Percentiles rank a stretch among this genome's conserved stretches.
phyloP scores from a whole-genome alignment of 2,888 invertebrate genomes.

The Bursaphelenchus okinawaensis region DNA sequence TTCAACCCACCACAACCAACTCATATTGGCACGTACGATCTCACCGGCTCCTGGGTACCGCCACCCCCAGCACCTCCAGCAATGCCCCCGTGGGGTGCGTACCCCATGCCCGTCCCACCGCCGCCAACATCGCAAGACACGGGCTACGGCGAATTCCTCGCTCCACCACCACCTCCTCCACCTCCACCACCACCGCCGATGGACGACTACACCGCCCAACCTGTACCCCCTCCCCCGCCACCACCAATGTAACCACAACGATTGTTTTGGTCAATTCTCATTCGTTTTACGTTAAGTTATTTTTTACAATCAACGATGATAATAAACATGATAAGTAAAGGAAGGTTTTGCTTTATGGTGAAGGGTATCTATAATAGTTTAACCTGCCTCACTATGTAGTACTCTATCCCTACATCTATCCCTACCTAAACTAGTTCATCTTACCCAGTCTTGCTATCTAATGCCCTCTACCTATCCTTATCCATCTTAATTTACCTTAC shows the following conservation, averaged over 20 bases:
- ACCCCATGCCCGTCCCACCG: conserved; percentile 41
- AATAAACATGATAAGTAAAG: no score
- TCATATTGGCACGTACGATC: neutral
- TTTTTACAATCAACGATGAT: no score
- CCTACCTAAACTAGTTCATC: no score
- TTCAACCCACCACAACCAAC: neutral
- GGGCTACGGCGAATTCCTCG: conserved; percentile 13
- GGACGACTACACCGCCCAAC: conserved; percentile 16
- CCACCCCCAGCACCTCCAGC: conserved; percentile 10
- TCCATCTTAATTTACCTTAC: no score
- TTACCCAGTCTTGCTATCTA: no score
- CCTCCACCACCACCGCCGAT: conserved; percentile 1
- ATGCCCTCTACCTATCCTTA: no score
- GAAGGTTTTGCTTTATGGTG: no score
- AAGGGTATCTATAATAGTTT: no score
- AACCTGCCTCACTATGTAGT: no score
- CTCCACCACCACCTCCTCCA: conserved; percentile 28
- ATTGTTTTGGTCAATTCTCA: no score
- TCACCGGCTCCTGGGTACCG: neutral
- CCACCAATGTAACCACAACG: conserved; percentile 10
- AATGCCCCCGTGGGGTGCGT: conserved; percentile 1
- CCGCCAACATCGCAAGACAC: conserved; percentile 22
- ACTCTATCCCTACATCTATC: no score
- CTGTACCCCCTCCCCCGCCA: conserved; percentile 26
- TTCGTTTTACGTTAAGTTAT: no score